A percentile compares a stretch with the other conserved stretches of the same genome.
Conservation (phyloP, 2,113 vertebrate species). For the Turnix velox region DNA sequence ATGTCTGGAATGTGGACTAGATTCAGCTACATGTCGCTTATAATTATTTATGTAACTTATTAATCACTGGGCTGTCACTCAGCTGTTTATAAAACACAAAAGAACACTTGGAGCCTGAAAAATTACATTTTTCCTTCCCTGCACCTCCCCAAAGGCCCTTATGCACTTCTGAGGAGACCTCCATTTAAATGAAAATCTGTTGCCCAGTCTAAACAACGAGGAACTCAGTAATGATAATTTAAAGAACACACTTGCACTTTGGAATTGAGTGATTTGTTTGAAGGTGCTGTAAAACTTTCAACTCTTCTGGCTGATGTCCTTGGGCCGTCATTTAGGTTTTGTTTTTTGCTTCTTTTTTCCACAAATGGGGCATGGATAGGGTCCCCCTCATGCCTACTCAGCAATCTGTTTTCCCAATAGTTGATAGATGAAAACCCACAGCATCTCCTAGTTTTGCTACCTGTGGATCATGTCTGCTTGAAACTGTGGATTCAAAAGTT, state of each 20-base stretch:
- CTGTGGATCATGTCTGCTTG: neutral
- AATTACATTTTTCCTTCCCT: constrained; percentile 62
- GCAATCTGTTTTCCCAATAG: neutral
- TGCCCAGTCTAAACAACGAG: neutral
- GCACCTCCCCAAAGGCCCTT: constrained; percentile 50
- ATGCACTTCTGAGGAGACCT: constrained; percentile 41
- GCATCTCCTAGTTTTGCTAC: neutral
- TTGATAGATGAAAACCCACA: neutral
- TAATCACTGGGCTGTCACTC: constrained; percentile 61
- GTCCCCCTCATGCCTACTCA: neutral
- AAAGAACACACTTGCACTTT: neutral
- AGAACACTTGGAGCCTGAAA: constrained; percentile 66
- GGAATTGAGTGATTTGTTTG: neutral
- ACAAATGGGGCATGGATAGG: neutral
- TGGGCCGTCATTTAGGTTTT: neutral
- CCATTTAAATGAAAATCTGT: constrained; percentile 57
- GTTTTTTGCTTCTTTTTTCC: too few relatives aligned
- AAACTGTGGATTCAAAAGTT: neutral
- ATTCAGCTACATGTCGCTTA: constrained; percentile 62
- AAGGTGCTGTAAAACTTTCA: neutral
- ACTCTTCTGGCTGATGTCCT: neutral
- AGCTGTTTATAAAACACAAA: constrained; percentile 65
- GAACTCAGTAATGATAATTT: constrained; percentile 13
- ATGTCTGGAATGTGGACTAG: constrained; percentile 64
- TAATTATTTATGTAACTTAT: constrained; percentile 71